Conservation (phyloP, 92 coral and sea anemone genomes). For the Porites rus region DNA sequence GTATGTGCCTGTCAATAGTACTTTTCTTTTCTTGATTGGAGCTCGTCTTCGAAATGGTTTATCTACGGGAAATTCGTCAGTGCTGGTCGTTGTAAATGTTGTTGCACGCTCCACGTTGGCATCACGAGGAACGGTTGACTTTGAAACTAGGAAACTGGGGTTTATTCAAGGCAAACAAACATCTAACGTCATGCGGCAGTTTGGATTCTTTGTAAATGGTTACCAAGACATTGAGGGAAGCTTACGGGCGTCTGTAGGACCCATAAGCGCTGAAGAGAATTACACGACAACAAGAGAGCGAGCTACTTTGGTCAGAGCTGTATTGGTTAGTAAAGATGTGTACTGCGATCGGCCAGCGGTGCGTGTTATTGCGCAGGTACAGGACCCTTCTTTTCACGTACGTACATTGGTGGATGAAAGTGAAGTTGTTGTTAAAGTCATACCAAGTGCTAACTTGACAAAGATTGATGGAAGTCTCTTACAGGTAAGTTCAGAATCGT, state of each 20-base stretch:
- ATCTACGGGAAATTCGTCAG: not conserved
- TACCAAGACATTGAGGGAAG: constrained; percentile 47
- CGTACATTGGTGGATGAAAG: constrained; percentile 58
- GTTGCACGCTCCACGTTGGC: constrained; percentile 21
- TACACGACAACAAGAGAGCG: constrained; percentile 33
- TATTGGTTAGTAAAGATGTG: constrained; percentile 40
- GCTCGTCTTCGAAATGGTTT: constrained; percentile 19
- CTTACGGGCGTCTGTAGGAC: constrained; percentile 51
- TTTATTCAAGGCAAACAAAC: constrained; percentile 28
- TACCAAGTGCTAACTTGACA: constrained; percentile 43
- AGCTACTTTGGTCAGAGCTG: constrained; percentile 47
- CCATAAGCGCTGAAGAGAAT: constrained; percentile 16
- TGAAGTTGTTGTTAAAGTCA: constrained; percentile 55
- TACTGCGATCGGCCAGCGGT: constrained; percentile 57
- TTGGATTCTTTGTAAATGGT: constrained; percentile 62
- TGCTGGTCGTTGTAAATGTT: constrained; percentile 19
- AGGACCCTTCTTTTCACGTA: constrained; percentile 54
- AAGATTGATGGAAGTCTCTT: constrained; percentile 23
- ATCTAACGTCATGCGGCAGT: constrained; percentile 14
- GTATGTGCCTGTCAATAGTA: constrained; percentile 4
- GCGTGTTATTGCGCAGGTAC: constrained; percentile 63
- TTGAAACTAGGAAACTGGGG: constrained; percentile 41
- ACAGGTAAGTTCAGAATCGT: constrained; percentile 14
- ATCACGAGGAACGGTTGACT: constrained; percentile 36
- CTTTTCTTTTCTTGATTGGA: constrained; percentile 44